phyloP scores from a whole-genome alignment of 2,797 vertebrate genomes.

The Vultur gryphus region DNA sequence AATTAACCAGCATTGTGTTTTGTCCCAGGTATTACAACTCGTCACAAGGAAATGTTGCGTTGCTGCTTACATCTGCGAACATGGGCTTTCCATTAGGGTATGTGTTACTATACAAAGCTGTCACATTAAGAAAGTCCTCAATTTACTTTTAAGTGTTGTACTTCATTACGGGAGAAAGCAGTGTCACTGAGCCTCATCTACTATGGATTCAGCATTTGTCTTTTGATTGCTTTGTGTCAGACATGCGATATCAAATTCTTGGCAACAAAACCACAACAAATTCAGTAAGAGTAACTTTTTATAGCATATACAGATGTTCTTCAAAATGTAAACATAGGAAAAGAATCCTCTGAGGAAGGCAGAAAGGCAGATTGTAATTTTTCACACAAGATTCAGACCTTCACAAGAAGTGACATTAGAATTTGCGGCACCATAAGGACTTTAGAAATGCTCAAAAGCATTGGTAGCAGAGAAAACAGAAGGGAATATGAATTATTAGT shows the following conservation, averaged over 20 bases:
- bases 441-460: neutral
- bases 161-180: neutral
- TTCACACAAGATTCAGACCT: neutral
- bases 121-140: neutral
- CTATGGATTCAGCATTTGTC: neutral
- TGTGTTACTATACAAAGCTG: neutral
- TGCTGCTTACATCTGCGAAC: neutral
- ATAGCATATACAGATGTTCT: neutral
- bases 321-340: rapidly evolving
- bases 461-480: neutral
- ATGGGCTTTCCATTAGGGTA: neutral
- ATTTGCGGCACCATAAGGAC: neutral
- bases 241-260: neutral
- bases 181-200: neutral
- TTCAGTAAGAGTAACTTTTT: neutral
- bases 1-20: neutral
- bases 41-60: rapidly evolving
- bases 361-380: neutral
- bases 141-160: neutral
- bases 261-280: neutral
- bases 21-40: neutral
- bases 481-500: neutral
- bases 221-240: neutral
- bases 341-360: neutral
- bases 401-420: neutral